These are phyloP conservation scores for Petrocephalus schoutedeni DNA, from an alignment of 2,797 vertebrate genomes.

Conservation along the genomic window DNA sequence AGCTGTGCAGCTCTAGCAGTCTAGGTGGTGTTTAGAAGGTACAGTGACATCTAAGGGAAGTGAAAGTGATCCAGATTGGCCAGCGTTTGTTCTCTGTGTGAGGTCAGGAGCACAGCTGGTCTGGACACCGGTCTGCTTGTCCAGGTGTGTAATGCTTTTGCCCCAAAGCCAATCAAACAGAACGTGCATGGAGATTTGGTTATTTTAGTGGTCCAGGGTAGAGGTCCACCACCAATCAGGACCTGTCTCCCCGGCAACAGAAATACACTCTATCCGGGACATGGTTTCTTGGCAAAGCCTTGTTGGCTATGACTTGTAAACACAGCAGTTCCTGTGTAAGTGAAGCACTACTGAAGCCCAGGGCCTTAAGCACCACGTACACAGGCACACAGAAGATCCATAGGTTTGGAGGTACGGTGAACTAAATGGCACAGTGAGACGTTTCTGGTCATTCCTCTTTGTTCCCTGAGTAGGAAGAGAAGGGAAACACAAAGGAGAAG, in stretches of 20 bases:
- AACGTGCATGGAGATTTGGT: not conserved
- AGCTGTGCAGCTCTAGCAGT: not conserved
- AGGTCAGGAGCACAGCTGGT: not conserved
- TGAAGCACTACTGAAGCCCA: not conserved
- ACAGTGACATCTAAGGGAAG: slow-evolving; percentile 52
- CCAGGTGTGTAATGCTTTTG: not conserved
- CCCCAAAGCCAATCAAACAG: not conserved
- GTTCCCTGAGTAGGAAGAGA: not conserved
- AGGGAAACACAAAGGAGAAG: not conserved
- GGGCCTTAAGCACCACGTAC: not conserved
- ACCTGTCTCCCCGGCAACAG: not conserved
- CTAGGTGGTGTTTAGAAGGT: slow-evolving; percentile 40
- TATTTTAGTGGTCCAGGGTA: not conserved
- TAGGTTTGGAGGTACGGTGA: not conserved
- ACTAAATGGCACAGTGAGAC: not conserved
- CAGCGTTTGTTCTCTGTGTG: not conserved
- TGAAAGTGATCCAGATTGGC: slow-evolving; percentile 52
- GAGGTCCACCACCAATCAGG: not conserved
- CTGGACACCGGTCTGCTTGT: not conserved
- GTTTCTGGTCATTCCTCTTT: not conserved
- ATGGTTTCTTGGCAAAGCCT: not conserved
- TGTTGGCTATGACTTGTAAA: not conserved
- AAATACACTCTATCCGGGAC: not conserved
- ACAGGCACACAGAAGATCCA: not conserved
- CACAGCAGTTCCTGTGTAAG: not conserved